A percentile compares a stretch with the other conserved stretches of the same genome.
Evolutionary conservation across 2,888 invertebrate genomes (phyloP).

Genomic region (Cantharis lateralis): DNA sequence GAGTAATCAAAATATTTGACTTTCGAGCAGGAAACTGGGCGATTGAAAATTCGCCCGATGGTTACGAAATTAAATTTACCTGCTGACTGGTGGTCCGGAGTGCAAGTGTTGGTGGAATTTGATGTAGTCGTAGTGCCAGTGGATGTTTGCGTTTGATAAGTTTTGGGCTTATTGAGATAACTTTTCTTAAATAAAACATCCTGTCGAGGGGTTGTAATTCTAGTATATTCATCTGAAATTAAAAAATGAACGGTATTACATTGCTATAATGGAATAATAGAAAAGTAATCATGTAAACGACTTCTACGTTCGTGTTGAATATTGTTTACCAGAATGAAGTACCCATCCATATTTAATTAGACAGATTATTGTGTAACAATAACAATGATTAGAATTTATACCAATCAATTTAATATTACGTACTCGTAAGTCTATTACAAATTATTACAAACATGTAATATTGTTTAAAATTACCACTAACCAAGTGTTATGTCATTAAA

Average conservation of each 20-base stretch:
- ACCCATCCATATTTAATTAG: not conserved
- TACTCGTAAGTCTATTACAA: not conserved
- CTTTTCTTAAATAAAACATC: conserved; percentile 74
- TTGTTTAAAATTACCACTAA: not conserved
- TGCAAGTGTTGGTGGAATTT: conserved; percentile 52
- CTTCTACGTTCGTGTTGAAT: not conserved
- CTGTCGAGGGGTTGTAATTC: conserved; percentile 71
- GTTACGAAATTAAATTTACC: conserved; percentile 40
- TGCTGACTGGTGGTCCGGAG: conserved; percentile 56
- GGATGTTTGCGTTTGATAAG: conserved; percentile 53
- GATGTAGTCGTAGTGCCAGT: conserved; percentile 50
- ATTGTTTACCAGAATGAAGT: not conserved
- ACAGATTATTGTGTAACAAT: not conserved
- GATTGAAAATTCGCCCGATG: not conserved
- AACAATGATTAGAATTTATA: not conserved
- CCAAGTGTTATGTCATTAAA: not conserved
- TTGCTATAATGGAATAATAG: not conserved
- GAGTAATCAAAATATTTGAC: not conserved
- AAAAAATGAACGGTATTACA: not conserved
- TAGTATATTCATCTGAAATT: conserved; percentile 67
- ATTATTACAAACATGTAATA: not conserved
- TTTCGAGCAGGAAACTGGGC: too few species aligned
- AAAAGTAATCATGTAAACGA: not conserved
- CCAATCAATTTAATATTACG: not conserved
- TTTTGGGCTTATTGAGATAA: conserved; percentile 64